Evolutionary conservation across 2,113 vertebrate genomes (phyloP).

Genomic region (Chloropsis cyanopogon): DNA sequence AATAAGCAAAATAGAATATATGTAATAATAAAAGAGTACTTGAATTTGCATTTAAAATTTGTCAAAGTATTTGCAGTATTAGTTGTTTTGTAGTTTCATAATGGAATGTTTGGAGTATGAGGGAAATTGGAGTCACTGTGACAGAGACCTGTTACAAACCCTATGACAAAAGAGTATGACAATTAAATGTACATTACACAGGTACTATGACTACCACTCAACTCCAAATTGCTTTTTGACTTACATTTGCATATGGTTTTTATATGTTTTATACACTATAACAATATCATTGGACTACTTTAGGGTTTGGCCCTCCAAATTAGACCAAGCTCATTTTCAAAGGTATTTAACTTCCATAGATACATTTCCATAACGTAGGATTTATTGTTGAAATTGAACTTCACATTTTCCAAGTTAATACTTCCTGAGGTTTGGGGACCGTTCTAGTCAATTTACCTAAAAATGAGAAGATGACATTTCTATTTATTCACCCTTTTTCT

Average conservation of each 20-base stretch:
- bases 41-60: not conserved
- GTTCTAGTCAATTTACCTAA: not conserved
- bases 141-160: not conserved
- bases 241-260: not conserved
- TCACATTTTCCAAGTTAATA: not conserved
- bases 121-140: not conserved
- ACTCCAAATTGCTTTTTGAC: not conserved
- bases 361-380: not conserved
- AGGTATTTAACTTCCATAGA: not conserved
- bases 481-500: not conserved
- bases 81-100: not conserved
- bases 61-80: not conserved
- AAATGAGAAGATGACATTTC: not conserved
- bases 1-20: not conserved
- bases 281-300: not conserved
- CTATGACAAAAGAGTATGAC: not conserved
- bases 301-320: not conserved
- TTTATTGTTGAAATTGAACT: not conserved
- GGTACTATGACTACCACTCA: not conserved
- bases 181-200: not conserved
- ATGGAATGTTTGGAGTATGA: not conserved
- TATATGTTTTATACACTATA: not conserved
- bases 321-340: not conserved
- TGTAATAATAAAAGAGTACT: not conserved
- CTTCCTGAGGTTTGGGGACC: not conserved